Evolutionary conservation across 2,113 vertebrate species (phyloP).

Genomic region (Coregonus clupeaformis): DNA sequence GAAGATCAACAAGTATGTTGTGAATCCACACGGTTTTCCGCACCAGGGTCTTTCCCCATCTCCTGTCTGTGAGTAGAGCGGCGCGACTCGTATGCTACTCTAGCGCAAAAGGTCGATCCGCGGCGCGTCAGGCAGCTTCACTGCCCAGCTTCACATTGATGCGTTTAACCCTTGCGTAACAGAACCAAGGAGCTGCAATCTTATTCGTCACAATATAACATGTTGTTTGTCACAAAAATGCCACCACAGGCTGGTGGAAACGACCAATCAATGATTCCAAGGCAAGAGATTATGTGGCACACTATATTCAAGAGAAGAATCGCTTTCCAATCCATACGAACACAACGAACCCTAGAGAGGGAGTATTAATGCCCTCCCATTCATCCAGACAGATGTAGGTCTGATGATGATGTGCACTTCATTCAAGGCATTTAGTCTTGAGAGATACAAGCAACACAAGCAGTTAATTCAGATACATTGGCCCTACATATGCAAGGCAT

Average conservation of each 20-base stretch:
- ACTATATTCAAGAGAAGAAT: neutral
- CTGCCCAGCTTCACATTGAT: conserved; percentile 49
- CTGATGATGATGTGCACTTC: neutral
- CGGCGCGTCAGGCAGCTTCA: conserved; percentile 54
- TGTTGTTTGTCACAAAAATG: too few relatives aligned
- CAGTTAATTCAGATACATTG: neutral
- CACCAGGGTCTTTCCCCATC: conserved; percentile 53
- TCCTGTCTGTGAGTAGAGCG: conserved; percentile 28
- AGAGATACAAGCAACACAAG: neutral
- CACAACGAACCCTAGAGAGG: neutral
- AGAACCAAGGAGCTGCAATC: conserved; percentile 1
- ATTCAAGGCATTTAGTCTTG: neutral
- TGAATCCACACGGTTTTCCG: conserved; percentile 55
- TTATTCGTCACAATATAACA: neutral
- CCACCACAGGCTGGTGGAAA: too few relatives aligned
- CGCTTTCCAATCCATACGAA: too few relatives aligned
- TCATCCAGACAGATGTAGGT: neutral
- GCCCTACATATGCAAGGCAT: too few relatives aligned
- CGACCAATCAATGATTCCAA: too few relatives aligned
- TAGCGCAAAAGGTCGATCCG: conserved; percentile 11
- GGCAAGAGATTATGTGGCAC: too few relatives aligned
- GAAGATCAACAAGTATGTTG: conserved; percentile 86
- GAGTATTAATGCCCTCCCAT: neutral
- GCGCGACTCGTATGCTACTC: neutral
- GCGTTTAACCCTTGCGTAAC: conserved; percentile 67